Base-by-base conservation (phyloP, 2,113 vertebrate genomes). In the Aphyosemion australe region DNA sequence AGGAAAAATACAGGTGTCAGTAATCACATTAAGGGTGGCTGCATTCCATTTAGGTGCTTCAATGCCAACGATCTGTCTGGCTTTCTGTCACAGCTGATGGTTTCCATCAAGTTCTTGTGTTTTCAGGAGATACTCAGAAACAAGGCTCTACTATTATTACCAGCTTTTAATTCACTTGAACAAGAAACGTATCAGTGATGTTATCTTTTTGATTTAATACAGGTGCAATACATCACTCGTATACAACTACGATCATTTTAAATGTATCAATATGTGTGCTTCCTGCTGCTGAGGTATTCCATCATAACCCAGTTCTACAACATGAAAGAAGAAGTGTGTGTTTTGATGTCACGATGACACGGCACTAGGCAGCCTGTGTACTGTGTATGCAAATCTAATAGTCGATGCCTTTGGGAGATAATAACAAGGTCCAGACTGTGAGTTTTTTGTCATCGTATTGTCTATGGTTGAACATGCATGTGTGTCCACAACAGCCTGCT, bases 11-110 rank as follows among this genome's bases (percentile, higher is more conserved):
- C 20, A 64, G 19, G 32, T 59, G 41, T 64, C 19, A 60, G 49
- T 52, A 68, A 58, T 59, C 48, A 66, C 62, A 34, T 58, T 66
- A 77, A 61, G 58, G 16, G 77, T 50, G 46, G 60, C 60, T 47
- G 15, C 19, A 64, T 64, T 73, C 62, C 42, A 54, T 68, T 54
- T 54, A 51, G 19, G 21, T 57, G 26, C 12, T 39, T 53, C 52
- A 50, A 14, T 19, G 50, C 13, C 39, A 50, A 34, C 18, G 15
- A 41, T 42, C 39, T 48, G 21, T 12, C 15, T 54, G 51, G 32
- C 12, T 70, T 58, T 50, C 58, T 37, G 47, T 46, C 19, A 73
- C 39, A 60, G 53, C 20, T 58, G 51, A n/a, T 18, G 16, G 26
- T 26, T 26, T 26, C 26, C 26, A 26, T 26, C 26, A 26, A 26